Conservation (phyloP, 2,888 invertebrate species). For the Dascillus cervinus region DNA sequence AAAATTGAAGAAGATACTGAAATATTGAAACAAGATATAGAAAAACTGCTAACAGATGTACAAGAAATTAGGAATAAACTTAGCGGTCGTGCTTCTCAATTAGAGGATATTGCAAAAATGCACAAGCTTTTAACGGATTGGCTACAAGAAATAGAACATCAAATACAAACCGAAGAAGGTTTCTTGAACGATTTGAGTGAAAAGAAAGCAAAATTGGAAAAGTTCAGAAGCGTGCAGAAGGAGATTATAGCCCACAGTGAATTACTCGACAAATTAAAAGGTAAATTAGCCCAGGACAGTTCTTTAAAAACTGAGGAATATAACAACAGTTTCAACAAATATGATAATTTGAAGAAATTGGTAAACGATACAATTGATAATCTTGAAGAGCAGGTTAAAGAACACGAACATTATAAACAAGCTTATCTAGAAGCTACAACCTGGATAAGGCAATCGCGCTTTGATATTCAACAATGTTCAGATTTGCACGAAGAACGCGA, state of each 20-base stretch:
- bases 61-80: slow-evolving; percentile 72
- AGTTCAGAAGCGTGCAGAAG: slow-evolving; percentile 72
- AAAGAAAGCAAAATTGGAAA: slow-evolving; percentile 82
- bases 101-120: slow-evolving; percentile 82
- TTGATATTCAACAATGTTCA: slow-evolving; percentile 77
- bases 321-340: slow-evolving; percentile 61
- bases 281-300: slow-evolving; percentile 62
- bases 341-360: slow-evolving; percentile 58
- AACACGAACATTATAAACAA: slow-evolving; percentile 82
- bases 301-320: slow-evolving; percentile 55
- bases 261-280: slow-evolving; percentile 66
- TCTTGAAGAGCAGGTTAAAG: slow-evolving; percentile 74
- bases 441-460: slow-evolving; percentile 72
- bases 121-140: slow-evolving; percentile 77
- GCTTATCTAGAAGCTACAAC: slow-evolving; percentile 75
- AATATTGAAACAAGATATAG: slow-evolving; percentile 80
- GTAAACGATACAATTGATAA: slow-evolving; percentile 59
- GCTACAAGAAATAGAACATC: slow-evolving; percentile 82
- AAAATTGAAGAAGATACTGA: slow-evolving; percentile 91
- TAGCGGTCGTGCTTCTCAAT: slow-evolving; percentile 64
- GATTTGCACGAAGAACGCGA: slow-evolving; percentile 85
- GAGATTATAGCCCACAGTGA: slow-evolving; percentile 77
- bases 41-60: slow-evolving; percentile 73
- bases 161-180: slow-evolving; percentile 66
- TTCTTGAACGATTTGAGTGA: slow-evolving; percentile 81